Percentiles rank a stretch among this genome's conserved stretches.
Evolutionary conservation across 2,888 invertebrate species (phyloP).

Genomic region (Nomada flava): DNA sequence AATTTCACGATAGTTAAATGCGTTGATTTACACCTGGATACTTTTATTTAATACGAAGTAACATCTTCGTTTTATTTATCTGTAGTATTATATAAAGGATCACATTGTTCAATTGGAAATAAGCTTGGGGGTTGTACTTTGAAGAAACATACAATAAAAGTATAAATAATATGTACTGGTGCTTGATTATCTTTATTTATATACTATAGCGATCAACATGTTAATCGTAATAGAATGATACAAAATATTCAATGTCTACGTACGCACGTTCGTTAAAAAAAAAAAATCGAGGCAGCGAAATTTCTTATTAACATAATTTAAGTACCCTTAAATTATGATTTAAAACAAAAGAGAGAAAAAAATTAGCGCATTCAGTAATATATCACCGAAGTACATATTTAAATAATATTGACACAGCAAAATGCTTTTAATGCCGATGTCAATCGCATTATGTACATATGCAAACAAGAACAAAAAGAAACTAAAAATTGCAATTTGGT

Average conservation of each 20-base stretch:
- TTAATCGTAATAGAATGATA: slow-evolving; percentile 59
- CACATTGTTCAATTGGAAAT: background rate
- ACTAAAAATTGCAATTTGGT: slow-evolving; percentile 6
- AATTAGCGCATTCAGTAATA: background rate
- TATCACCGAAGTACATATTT: background rate
- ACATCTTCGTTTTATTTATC: slow-evolving; percentile 5
- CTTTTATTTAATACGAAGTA: background rate
- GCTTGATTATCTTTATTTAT: slow-evolving; percentile 61
- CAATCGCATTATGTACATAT: slow-evolving; percentile 29
- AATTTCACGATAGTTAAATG: slow-evolving; percentile 19
- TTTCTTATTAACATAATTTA: slow-evolving; percentile 16
- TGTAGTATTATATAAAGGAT: background rate
- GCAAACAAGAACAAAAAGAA: slow-evolving; percentile 19
- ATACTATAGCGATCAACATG: slow-evolving; percentile 65
- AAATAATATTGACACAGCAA: slow-evolving; percentile 10
- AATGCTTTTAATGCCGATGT: slow-evolving; percentile 5
- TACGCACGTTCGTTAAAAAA: background rate
- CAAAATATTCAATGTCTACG: slow-evolving; percentile 52
- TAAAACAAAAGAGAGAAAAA: background rate
- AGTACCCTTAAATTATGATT: slow-evolving; percentile 1
- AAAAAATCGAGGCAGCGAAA: background rate
- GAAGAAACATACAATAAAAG: slow-evolving; percentile 28
- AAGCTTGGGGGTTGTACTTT: slow-evolving; percentile 8
- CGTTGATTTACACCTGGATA: background rate
- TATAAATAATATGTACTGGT: slow-evolving; percentile 20